phyloP scores from a whole-genome alignment of 2,888 invertebrate species.

The Lepas anatifera region DNA sequence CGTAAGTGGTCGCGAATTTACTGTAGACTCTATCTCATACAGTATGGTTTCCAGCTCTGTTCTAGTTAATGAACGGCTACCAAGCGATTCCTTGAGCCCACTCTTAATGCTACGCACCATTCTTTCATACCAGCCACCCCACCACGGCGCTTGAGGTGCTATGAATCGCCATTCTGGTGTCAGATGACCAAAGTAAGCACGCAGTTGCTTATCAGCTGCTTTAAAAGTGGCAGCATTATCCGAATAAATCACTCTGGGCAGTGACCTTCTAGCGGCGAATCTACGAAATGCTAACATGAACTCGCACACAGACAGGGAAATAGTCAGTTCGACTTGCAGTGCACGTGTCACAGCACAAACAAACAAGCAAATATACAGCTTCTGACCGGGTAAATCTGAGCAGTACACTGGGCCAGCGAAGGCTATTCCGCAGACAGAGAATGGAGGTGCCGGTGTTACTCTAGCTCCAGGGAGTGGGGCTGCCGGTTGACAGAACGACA shows the following conservation, averaged over 20 bases:
- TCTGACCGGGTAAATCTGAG: background rate
- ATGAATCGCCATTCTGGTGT: background rate
- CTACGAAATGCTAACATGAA: background rate
- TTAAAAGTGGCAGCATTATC: background rate
- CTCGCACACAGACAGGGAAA: background rate
- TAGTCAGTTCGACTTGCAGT: background rate
- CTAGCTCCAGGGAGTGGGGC: background rate
- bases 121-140: background rate
- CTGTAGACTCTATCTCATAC: background rate
- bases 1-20: too few species aligned
- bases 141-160: background rate
- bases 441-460: background rate
- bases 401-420: background rate
- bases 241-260: background rate
- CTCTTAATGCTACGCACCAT: background rate
- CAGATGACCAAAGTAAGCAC: background rate
- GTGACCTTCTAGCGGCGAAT: background rate
- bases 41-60: background rate
- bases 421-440: background rate
- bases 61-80: background rate
- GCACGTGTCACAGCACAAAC: too few species aligned
- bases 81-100: background rate
- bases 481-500: background rate
- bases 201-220: background rate
- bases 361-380: too few species aligned